phyloP scores from a whole-genome alignment of 2,113 vertebrate genomes.

The Chaenogobius annularis region DNA sequence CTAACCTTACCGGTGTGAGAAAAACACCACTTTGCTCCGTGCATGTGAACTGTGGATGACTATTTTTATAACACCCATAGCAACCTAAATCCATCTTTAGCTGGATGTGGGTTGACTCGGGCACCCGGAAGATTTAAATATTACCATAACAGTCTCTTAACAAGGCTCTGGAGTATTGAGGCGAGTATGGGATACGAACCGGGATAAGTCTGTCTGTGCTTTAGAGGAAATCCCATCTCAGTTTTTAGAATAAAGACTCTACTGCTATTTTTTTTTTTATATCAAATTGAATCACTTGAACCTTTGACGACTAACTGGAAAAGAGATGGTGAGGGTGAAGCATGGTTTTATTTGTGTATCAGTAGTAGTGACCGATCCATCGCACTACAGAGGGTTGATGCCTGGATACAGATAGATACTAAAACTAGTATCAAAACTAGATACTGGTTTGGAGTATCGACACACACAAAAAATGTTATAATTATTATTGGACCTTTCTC shows the following conservation, averaged over 20 bases:
- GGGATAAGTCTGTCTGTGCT: conserved; percentile 22
- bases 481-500: too few relatives aligned
- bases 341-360: neutral
- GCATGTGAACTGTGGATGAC: conserved; percentile 34
- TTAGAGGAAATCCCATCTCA: conserved; percentile 22
- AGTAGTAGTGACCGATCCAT: neutral
- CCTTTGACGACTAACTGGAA: conserved; percentile 6
- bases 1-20: conserved; percentile 47
- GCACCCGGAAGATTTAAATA: conserved; percentile 61
- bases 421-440: too few relatives aligned
- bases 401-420: too few relatives aligned
- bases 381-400: too few relatives aligned
- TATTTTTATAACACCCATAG: conserved; percentile 72
- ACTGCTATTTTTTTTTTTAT: conserved; percentile 1
- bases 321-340: neutral
- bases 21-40: conserved; percentile 46
- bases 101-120: conserved; percentile 45
- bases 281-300: conserved; percentile 32
- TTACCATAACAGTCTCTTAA: conserved; percentile 68
- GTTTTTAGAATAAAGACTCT: conserved; percentile 18
- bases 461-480: too few relatives aligned
- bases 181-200: conserved; percentile 27
- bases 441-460: too few relatives aligned
- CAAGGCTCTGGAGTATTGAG: conserved; percentile 67
- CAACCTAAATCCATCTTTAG: conserved; percentile 71